Evolutionary conservation across 2,888 invertebrate genomes (phyloP).

Genomic region (Abrostola tripartita): DNA sequence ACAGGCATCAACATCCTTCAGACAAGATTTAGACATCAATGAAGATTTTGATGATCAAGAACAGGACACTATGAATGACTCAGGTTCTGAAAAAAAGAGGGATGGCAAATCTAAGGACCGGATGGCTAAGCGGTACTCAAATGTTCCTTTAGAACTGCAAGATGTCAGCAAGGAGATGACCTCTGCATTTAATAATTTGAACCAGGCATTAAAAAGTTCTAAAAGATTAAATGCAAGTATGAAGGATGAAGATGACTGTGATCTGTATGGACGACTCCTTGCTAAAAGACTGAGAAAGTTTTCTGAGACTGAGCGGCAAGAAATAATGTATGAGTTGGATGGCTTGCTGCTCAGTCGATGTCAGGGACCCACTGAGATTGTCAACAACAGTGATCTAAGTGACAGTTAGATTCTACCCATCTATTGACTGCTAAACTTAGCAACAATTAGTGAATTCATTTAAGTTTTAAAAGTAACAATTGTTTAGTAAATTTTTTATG

Average conservation of each 20-base stretch:
- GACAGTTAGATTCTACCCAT: conserved; percentile 19
- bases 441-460: neutral
- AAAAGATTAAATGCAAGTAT: conserved; percentile 20
- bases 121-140: conserved; percentile 13
- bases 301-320: conserved; percentile 50
- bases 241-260: conserved; percentile 41
- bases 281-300: conserved; percentile 54
- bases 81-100: conserved; percentile 24
- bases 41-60: conserved; percentile 31
- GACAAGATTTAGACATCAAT: conserved; percentile 16
- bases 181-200: conserved; percentile 34
- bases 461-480: too few relatives aligned
- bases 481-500: neutral
- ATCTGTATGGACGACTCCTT: conserved; percentile 49
- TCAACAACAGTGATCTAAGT: conserved; percentile 34
- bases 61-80: conserved; percentile 25
- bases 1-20: conserved; percentile 33
- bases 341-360: conserved; percentile 45
- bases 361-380: conserved; percentile 16
- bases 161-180: conserved; percentile 38
- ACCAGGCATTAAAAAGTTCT: conserved; percentile 29
- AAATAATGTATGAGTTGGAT: conserved; percentile 56
- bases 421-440: neutral
- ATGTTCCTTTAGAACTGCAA: conserved; percentile 30
- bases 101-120: conserved; percentile 25